Percentiles rank a stretch among this genome's conserved stretches.
Conservation (phyloP, 1,140 invertebrate genomes). For the Palaemon carinicauda region DNA sequence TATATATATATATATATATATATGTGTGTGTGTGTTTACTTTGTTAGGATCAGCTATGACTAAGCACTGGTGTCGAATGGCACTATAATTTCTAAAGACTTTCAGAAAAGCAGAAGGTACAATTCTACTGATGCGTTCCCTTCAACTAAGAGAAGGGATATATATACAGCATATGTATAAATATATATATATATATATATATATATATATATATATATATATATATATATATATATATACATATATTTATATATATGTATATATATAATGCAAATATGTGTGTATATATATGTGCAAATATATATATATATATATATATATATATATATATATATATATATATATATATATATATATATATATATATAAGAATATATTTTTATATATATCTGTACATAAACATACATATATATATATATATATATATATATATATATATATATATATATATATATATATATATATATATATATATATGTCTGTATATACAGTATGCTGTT, state of each 20-base stretch:
- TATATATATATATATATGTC: background rate
- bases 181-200: too few relatives aligned
- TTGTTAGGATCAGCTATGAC: too few relatives aligned
- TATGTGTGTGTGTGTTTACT: too few relatives aligned
- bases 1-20: too few relatives aligned
- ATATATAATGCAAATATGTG: background rate
- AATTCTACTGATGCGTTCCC: too few relatives aligned
- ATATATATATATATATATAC: background rate
- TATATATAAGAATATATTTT: background rate
- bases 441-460: background rate
- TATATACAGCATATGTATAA: too few relatives aligned
- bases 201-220: too few relatives aligned
- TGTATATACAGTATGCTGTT: background rate
- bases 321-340: background rate
- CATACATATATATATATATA: background rate
- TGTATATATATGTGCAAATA: background rate
- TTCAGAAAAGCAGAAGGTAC: too few relatives aligned
- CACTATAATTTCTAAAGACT: too few relatives aligned
- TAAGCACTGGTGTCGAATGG: too few relatives aligned
- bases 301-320: slow-evolving; percentile 7
- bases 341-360: background rate
- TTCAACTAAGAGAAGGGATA: too few relatives aligned
- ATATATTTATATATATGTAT: background rate
- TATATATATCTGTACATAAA: background rate
- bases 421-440: background rate